These are phyloP conservation scores for Gallinago undulata DNA, from an alignment of 2,113 vertebrate genomes.

Conservation along the genomic window DNA sequence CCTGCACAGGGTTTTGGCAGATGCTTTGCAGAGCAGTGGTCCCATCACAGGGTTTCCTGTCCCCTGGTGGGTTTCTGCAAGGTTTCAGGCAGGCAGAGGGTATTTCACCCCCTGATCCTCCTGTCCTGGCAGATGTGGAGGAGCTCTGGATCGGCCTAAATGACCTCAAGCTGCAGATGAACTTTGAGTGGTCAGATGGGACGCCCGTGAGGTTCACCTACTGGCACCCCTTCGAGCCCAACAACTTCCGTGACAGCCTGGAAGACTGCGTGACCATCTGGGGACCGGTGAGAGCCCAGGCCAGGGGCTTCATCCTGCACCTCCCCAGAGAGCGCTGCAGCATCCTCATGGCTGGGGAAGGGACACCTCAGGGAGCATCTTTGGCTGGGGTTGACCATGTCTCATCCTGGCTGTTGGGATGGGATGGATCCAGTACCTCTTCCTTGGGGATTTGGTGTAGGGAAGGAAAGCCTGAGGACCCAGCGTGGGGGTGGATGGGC, in stretches of 20 bases:
- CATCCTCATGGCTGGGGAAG: neutral
- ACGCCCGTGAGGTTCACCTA: conserved; percentile 91
- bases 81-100: neutral
- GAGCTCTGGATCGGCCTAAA: conserved; percentile 97
- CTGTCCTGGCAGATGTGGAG: conserved; percentile 81
- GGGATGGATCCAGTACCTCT: neutral
- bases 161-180: conserved; percentile 93
- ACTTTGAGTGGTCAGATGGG: conserved; percentile 95
- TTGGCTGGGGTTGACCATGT: neutral
- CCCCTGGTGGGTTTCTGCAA: neutral
- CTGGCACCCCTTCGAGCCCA: conserved; percentile 97
- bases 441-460: neutral
- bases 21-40: neutral
- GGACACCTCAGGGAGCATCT: neutral
- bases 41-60: fast-evolving
- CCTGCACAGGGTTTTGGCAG: neutral
- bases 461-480: neutral
- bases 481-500: neutral
- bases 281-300: conserved; percentile 87
- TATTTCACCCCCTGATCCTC: neutral
- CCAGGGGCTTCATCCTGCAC: neutral
- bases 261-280: conserved; percentile 97
- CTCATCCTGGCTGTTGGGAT: neutral
- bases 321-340: fast-evolving
- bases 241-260: conserved; percentile 92